Base-by-base conservation (phyloP, 2,888 invertebrate species). In the Thera britannica region DNA sequence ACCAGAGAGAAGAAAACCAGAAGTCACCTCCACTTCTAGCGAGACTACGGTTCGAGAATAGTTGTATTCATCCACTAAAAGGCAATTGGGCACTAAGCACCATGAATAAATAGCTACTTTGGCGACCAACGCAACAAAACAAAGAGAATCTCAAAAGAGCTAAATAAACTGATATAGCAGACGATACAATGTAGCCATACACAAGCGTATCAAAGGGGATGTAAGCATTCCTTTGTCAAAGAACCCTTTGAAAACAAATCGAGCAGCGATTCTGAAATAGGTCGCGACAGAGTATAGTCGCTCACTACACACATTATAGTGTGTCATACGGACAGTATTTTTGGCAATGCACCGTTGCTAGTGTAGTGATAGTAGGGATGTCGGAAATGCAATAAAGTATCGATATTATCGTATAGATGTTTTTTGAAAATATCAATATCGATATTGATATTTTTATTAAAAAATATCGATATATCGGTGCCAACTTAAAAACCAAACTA, bases 181-280 rank as follows among this genome's bases (percentile, higher is more conserved):
- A 54, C 54, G 12, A 52, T 52, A 60, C 59, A 63, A 60, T 48
- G 59, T 59, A 63, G 58, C 41, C 58, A 61, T 55, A 56, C 48
- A 65, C 69, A 63, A 67, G 58, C 71, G 55, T 46, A 68, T 71
- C 67, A 67, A 65, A 65, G 72, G 48, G 55, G 67, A 69, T 59
- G 58, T 49, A 62, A 65, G 62, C 70, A 79, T 80, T 79, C 78
- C 77, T 81, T 79, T 80, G 81, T 80, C 74, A 72, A 63, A 62
- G 67, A 75, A 75, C 76, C 81, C 82, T 85, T 84, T 82, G 85
- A 85, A 85, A 85, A 86, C 86, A 87, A 83, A 85, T 79, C 79
- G 78, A 70, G 76, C 70, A 62, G 70, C 66, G 74, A 65, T 70
- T 72, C 79, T 78, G 74, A 86, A 85, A 85, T 85, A 84, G 85